A percentile compares a stretch with the other conserved stretches of the same genome.
Evolutionary conservation across 2,888 invertebrate species (phyloP).

Genomic region (Drosophila suboccidentalis): DNA sequence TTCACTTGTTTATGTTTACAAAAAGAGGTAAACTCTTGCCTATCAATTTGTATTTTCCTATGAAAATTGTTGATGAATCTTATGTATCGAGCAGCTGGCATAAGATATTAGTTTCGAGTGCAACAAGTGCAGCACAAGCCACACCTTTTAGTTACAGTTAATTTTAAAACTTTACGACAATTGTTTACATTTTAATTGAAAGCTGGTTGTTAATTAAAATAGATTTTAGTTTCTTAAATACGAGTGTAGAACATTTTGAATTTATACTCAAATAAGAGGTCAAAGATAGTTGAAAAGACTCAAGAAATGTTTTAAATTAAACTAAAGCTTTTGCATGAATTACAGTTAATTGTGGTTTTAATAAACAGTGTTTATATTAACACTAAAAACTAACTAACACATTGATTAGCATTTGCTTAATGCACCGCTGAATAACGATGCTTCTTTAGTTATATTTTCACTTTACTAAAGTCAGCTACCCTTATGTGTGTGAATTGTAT

Average conservation of each 20-base stretch:
- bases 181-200: background rate
- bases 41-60: background rate
- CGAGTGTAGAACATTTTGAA: background rate
- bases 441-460: constrained; percentile 56
- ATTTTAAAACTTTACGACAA: background rate
- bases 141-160: background rate
- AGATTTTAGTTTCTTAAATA: background rate
- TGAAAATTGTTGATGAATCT: too few species aligned
- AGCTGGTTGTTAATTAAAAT: background rate
- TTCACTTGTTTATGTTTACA: too few species aligned
- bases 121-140: background rate
- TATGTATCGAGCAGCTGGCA: background rate
- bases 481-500: constrained; percentile 5
- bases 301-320: background rate
- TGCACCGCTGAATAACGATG: constrained; percentile 55
- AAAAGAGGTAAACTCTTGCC: too few species aligned
- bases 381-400: constrained; percentile 5
- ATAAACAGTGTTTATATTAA: constrained; percentile 9
- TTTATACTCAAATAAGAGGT: background rate
- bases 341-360: constrained; percentile 13
- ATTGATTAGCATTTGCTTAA: constrained; percentile 55
- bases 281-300: background rate
- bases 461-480: constrained; percentile 30
- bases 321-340: background rate
- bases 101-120: background rate